Base-by-base conservation (phyloP, 2,113 vertebrate genomes). In the Callipepla squamata region DNA sequence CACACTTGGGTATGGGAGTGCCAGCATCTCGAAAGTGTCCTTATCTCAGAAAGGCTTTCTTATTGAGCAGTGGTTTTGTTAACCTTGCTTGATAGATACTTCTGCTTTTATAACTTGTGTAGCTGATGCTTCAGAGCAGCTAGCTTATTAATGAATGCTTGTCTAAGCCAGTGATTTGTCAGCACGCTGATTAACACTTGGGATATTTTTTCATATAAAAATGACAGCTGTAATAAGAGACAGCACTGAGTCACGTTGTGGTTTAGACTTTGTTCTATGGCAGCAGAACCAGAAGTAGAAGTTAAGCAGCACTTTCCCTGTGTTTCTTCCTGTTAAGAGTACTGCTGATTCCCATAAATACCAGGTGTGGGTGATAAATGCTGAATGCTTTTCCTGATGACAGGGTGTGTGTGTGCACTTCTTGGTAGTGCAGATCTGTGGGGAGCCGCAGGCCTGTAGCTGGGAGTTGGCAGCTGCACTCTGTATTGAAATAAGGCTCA, bases 51-150 rank as follows among this genome's bases (percentile, higher is more conserved):
- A 68, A 16, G 34, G 32, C n/a, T 79, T 80, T 59, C 17, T 4
- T 30, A 1, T 12, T 0, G 0, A 44, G 42, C 4, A 1, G 3
- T 85, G 40, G 5, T 87, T 73, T 44, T 80, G 16, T 70, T 88
- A 70, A 59, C 80, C 19, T 65, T 19, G 6, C 42, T 28, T 55
- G 30, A 26, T 36, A 45, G 44, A 51, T 76, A 12, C 15, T 78
- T 86, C 22, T 74, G 57, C 51, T 84, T 74, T 69, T 63, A 51
- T 69, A 70, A 51, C 17, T 15, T 2, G 16, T 61, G 13, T 68
- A 36, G 88, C 30, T 78, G 57, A 30, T 72, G 34, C 36, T 93
- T 81, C 55, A 36, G 76, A 89, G 34, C 18, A 70, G 5, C 57
- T 47, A 3, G 22, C 20, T 80, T 66, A 63, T 50, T 77, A 85